These are phyloP conservation scores for Rattus rattus DNA, from an alignment of 2,113 vertebrate species.

Conservation along the genomic window DNA sequence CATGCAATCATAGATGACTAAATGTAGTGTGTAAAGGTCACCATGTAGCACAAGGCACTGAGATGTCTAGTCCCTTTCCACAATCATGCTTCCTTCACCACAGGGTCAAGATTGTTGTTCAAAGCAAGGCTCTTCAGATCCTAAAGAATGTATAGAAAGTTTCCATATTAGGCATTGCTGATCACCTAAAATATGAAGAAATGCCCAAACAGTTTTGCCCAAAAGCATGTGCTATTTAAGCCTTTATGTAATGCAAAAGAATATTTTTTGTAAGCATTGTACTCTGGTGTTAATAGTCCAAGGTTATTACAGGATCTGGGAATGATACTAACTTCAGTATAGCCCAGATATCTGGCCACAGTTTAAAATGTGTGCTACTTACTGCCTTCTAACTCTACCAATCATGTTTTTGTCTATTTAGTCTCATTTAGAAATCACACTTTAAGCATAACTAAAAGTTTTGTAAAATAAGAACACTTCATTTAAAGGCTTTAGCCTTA, in stretches of 20 bases:
- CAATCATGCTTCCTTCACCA: not conserved
- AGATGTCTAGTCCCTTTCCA: not conserved
- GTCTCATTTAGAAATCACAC: conserved; percentile 32
- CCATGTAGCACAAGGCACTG: not conserved
- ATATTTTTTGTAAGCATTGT: conserved; percentile 6
- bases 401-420: not conserved
- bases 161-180: conserved; percentile 9
- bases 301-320: not conserved
- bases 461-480: conserved; percentile 46
- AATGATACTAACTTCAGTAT: not conserved
- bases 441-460: conserved; percentile 49
- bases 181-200: conserved; percentile 26
- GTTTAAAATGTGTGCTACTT: not conserved
- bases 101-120: not conserved
- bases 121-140: not conserved
- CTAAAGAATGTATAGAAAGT: not conserved
- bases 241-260: not conserved
- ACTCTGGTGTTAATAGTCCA: not conserved
- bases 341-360: not conserved
- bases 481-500: not conserved
- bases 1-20: not conserved
- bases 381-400: not conserved
- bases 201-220: not conserved
- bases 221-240: conserved; percentile 26
- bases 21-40: not conserved